These are phyloP conservation scores for Oriolus oriolus DNA, from an alignment of 2,113 vertebrate genomes.

Conservation along the genomic window DNA sequence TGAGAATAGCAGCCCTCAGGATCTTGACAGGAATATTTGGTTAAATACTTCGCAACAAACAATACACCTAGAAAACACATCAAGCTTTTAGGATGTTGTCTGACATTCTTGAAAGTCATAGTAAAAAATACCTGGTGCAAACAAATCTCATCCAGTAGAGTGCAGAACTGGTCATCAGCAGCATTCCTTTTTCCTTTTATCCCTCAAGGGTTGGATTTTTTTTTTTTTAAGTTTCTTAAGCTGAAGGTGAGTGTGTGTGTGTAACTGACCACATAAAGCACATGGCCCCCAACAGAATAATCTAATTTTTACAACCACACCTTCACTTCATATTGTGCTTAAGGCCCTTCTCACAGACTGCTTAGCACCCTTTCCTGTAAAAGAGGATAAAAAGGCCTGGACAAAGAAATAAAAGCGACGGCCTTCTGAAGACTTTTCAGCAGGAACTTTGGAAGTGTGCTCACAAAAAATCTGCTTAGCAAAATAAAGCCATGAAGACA, in stretches of 20 bases:
- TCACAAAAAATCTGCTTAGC: neutral
- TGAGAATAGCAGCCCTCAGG: neutral
- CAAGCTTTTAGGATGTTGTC: neutral
- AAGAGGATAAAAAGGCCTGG: neutral
- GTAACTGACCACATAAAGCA: neutral
- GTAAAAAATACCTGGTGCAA: neutral
- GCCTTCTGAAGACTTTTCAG: neutral
- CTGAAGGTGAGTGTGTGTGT: neutral
- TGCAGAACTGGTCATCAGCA: neutral
- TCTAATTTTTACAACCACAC: neutral
- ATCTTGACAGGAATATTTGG: neutral
- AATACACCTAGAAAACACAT: neutral
- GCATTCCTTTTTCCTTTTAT: neutral
- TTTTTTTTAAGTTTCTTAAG: neutral
- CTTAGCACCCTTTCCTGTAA: neutral
- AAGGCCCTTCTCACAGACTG: neutral
- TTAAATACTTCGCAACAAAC: neutral
- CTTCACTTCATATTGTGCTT: neutral
- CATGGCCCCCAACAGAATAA: neutral
- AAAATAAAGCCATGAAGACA: neutral
- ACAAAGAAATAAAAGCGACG: neutral
- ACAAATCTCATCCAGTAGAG: neutral
- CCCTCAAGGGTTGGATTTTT: neutral
- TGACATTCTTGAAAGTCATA: neutral
- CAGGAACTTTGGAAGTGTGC: neutral